phyloP scores from a whole-genome alignment of 2,113 vertebrate genomes.

The Clarias macrocephalus region DNA sequence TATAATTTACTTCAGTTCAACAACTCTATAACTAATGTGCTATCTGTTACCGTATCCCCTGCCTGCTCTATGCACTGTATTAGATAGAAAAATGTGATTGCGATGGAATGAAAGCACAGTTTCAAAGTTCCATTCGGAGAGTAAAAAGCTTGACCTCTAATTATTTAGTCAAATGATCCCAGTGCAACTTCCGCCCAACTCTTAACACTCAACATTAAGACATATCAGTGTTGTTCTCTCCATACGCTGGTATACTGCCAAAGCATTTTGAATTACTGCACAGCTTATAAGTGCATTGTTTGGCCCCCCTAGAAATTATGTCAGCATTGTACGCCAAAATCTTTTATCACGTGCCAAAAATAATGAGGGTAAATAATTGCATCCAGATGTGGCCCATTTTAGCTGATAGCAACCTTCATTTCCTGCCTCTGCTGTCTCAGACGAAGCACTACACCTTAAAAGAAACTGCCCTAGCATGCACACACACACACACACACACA shows the following conservation, averaged over 20 bases:
- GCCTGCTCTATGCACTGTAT: neutral
- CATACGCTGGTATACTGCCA: conserved; percentile 10
- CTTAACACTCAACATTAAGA: conserved; percentile 21
- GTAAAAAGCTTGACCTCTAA: conserved; percentile 2
- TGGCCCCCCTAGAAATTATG: conserved; percentile 78
- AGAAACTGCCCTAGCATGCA: conserved; percentile 83
- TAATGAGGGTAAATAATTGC: conserved; percentile 83
- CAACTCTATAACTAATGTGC: neutral
- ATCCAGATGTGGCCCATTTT: conserved; percentile 94
- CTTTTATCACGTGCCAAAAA: conserved; percentile 97
- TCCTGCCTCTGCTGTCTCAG: conserved; percentile 96
- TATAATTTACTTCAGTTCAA: conserved; percentile 13
- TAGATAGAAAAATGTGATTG: neutral
- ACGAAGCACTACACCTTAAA: conserved; percentile 96
- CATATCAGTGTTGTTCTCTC: conserved; percentile 3
- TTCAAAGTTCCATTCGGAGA: neutral
- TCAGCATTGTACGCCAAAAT: conserved; percentile 86
- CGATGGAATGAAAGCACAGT: neutral
- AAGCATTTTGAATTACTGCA: conserved; percentile 44
- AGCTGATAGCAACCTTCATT: conserved; percentile 97
- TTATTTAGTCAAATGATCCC: neutral
- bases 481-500: conserved; percentile 61
- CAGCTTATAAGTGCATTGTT: conserved; percentile 60
- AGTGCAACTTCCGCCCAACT: conserved; percentile 1
- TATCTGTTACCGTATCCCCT: neutral